phyloP scores from a whole-genome alignment of 2,113 vertebrate genomes.

The Tringa solitaria region DNA sequence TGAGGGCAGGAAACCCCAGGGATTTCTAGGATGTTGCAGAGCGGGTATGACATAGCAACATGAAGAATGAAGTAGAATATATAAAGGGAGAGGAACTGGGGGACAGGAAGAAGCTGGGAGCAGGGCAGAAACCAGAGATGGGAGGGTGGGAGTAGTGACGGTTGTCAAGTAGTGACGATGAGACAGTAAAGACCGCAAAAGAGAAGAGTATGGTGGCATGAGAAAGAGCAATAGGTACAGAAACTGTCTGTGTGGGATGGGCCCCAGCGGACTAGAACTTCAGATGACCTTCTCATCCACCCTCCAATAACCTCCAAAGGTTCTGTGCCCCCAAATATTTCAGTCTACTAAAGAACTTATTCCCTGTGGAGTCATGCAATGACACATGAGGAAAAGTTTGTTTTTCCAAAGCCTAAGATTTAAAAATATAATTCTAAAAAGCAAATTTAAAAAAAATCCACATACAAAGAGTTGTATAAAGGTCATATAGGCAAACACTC shows the following conservation, averaged over 20 bases:
- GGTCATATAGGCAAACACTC: background rate
- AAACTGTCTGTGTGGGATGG: background rate
- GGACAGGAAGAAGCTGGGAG: background rate
- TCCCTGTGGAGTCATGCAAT: background rate
- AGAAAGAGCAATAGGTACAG: background rate
- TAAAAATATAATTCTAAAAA: background rate
- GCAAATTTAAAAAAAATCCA: background rate
- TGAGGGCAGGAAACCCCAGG: background rate
- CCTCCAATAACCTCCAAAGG: background rate
- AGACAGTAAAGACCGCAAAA: background rate
- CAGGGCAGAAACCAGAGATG: background rate
- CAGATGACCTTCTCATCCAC: background rate
- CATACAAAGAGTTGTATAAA: background rate
- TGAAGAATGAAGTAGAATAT: background rate
- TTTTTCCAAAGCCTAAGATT: background rate
- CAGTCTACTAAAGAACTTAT: background rate
- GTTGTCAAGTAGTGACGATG: background rate
- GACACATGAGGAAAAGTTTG: accelerated
- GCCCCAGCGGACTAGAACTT: background rate
- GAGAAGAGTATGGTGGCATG: background rate
- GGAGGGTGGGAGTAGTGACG: background rate
- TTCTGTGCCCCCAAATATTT: background rate
- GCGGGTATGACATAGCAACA: background rate
- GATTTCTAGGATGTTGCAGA: background rate
- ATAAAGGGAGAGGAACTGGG: background rate